These are phyloP conservation scores for Callorhinus ursinus DNA, from an alignment of 2,113 vertebrate species.

Conservation along the genomic window DNA sequence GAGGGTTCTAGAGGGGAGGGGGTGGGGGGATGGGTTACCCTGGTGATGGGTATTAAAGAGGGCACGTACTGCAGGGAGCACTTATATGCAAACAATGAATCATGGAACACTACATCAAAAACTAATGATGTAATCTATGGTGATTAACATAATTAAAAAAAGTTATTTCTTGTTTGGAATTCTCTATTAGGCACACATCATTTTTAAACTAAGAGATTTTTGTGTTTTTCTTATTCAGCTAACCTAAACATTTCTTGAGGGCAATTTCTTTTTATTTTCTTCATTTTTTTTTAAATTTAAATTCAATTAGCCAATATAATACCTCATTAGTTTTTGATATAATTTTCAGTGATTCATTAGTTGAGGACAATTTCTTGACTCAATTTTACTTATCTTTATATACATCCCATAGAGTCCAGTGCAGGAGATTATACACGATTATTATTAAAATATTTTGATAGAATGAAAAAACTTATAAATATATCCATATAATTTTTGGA, in stretches of 20 bases:
- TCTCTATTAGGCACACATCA: neutral
- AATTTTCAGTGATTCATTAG: neutral
- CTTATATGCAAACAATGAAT: too few relatives aligned
- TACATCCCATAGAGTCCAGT: neutral
- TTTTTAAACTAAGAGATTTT: neutral
- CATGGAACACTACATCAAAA: too few relatives aligned
- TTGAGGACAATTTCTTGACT: neutral
- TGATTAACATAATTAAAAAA: neutral
- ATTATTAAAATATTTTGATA: neutral
- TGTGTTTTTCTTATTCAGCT: neutral
- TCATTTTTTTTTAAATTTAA: neutral
- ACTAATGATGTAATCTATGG: too few relatives aligned
- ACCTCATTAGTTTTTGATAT: neutral
- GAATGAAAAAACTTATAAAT: slow-evolving; percentile 27
- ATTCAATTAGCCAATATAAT: neutral
- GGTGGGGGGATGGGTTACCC: too few relatives aligned
- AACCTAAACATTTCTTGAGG: neutral
- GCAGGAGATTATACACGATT: neutral
- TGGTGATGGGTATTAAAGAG: too few relatives aligned
- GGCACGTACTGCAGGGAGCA: too few relatives aligned
- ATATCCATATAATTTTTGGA: neutral
- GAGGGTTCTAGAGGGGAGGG: too few relatives aligned
- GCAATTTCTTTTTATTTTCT: slow-evolving; percentile 25
- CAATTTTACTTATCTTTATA: slow-evolving; percentile 13
- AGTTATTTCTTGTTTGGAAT: neutral